These are phyloP conservation scores for Saturnia japonica DNA, from an alignment of 2,888 invertebrate species.

Conservation along the genomic window DNA sequence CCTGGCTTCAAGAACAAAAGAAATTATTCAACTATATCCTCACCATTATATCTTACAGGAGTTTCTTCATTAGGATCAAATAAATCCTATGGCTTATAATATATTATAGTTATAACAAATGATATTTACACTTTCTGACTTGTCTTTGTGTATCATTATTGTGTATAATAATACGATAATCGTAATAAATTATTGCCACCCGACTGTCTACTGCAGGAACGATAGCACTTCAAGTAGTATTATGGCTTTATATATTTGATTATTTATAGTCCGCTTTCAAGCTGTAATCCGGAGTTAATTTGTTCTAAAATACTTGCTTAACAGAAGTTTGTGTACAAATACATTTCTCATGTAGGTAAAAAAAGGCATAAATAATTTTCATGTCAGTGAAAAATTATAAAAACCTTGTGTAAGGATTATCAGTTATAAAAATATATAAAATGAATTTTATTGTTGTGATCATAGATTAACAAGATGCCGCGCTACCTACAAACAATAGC, in stretches of 20 bases:
- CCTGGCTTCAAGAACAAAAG: too few species aligned
- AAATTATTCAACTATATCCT: too few species aligned
- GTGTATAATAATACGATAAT: neutral
- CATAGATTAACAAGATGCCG: too few species aligned
- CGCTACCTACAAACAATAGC: too few species aligned
- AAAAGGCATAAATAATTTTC: neutral
- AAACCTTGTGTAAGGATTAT: neutral
- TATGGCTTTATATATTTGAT: neutral
- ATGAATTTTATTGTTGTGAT: too few species aligned
- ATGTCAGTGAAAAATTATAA: neutral
- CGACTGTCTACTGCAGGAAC: neutral
- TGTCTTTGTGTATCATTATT: neutral
- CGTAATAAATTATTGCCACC: neutral
- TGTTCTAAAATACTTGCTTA: neutral
- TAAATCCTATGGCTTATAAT: too few species aligned
- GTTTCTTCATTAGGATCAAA: too few species aligned
- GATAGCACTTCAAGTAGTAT: neutral
- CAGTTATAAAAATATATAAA: neutral
- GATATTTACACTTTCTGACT: too few species aligned
- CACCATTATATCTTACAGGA: too few species aligned
- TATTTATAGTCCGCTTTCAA: neutral
- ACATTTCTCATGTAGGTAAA: neutral
- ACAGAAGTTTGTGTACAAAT: neutral
- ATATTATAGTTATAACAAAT: too few species aligned
- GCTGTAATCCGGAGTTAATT: neutral